Percentiles rank a stretch among this genome's conserved stretches.
These are phyloP conservation scores for Nineta flava DNA, from an alignment of 2,888 invertebrate species.

Conservation along the genomic window DNA sequence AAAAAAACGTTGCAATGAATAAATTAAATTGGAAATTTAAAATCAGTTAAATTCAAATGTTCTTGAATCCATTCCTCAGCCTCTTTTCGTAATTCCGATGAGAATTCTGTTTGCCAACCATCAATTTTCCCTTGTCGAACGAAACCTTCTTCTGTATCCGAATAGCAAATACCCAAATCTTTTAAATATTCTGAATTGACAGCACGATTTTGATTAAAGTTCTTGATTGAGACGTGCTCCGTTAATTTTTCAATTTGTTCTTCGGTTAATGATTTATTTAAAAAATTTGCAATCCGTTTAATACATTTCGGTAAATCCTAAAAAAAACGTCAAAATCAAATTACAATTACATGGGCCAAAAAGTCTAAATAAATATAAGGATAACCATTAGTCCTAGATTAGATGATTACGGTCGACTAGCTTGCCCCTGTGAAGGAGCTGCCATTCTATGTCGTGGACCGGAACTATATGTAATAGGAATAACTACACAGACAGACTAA, in stretches of 20 bases:
- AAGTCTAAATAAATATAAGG: too few relatives aligned
- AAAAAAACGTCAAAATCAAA: not conserved
- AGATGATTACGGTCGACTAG: too few relatives aligned
- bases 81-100: constrained; percentile 42
- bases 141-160: constrained; percentile 41
- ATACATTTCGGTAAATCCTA: constrained; percentile 37
- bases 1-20: not conserved
- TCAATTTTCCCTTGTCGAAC: constrained; percentile 51
- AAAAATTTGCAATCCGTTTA: constrained; percentile 40
- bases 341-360: too few relatives aligned
- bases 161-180: constrained; percentile 38
- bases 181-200: constrained; percentile 55
- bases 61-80: constrained; percentile 55
- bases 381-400: too few relatives aligned
- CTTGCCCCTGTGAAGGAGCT: too few relatives aligned
- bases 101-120: constrained; percentile 58
- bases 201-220: constrained; percentile 65
- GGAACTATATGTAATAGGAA: too few relatives aligned
- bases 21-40: constrained; percentile 33
- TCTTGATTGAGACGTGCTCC: constrained; percentile 61
- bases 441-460: too few relatives aligned
- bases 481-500: too few relatives aligned
- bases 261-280: constrained; percentile 37
- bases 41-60: constrained; percentile 41
- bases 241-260: constrained; percentile 43